Evolutionary conservation across 2,113 vertebrate genomes (phyloP).

Genomic region (Ptilorrhoa leucosticta): DNA sequence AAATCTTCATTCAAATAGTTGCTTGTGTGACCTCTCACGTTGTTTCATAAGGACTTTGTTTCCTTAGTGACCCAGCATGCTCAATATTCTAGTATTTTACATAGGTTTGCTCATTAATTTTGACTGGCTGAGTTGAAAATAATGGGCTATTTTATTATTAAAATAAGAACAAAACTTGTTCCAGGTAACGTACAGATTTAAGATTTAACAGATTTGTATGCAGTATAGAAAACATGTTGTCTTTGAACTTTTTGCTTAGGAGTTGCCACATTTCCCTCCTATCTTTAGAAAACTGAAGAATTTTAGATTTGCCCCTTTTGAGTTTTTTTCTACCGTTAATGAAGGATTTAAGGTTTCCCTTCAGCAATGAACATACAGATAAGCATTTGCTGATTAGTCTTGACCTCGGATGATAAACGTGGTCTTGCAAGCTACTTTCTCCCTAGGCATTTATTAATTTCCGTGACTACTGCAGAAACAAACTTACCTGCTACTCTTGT

Average conservation of each 20-base stretch:
- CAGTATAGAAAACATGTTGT: background rate
- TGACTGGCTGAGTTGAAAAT: background rate
- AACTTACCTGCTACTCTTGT: background rate
- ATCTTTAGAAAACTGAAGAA: background rate
- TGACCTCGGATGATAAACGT: background rate
- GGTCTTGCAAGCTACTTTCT: background rate
- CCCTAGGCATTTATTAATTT: slow-evolving; percentile 41
- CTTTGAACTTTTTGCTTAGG: background rate
- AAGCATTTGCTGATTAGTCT: background rate
- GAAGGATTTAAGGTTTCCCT: background rate
- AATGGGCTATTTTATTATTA: background rate
- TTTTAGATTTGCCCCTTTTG: background rate
- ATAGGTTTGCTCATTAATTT: background rate
- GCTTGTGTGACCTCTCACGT: background rate
- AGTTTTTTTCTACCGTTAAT: background rate
- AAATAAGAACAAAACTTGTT: background rate
- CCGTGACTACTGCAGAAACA: background rate
- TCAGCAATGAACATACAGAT: background rate
- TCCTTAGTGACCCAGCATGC: background rate
- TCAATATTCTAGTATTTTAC: background rate
- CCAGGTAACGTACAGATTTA: background rate
- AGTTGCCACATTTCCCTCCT: background rate
- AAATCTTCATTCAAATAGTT: background rate
- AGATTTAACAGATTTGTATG: background rate
- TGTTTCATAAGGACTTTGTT: background rate